Evolutionary conservation across 2,113 vertebrate species (phyloP), one percentile per base, ranked within the genome.

Genomic region (Pseudopodoces humilis): DNA sequence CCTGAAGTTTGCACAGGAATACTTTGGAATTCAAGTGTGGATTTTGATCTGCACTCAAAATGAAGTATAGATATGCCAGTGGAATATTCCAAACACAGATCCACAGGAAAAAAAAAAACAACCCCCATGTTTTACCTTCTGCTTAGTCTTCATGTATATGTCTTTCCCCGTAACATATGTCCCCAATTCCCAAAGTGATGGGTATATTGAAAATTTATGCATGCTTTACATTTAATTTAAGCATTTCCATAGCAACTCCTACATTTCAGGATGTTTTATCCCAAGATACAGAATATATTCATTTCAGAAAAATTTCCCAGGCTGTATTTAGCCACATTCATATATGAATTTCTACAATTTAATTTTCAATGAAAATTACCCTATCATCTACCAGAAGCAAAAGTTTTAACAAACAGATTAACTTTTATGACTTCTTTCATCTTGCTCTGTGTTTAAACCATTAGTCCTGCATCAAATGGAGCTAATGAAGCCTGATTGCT

Each of bases 161-260:
- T 70, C 56, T 90, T 95, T 92, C 43, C 44, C 62, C 30, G 15
- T 78, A 94, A 67, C 85, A 93, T 95, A 92, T 91, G 89, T 95
- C 52, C 46, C 9, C 68, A 50, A 1, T 90, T 93, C 79, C 65
- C 68, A 33, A 92, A 94, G 60, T 80, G 71, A 64, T 78, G 58
- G 47, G 37, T 92, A 85, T 77, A 71, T 17, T 91, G 89, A 90
- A 94, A 95, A 96, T 90, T 81, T 88, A 96, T 96, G 89, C 79
- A 67, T 60, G 69, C 81, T 95, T 94, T 96, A 96, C 83, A 90
- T 97, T 96, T 93, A 91, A 77, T 84, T 86, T 86, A 94, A 94
- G 86, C 68, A 94, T 96, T 96, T 78, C 91, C 88, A 97, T 96
- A 90, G 92, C 86, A 97, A 97, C 88, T 46, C 76, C 53, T 84